Conservation (phyloP, 2,797 vertebrate genomes). For the Pempheris klunzingeri region DNA sequence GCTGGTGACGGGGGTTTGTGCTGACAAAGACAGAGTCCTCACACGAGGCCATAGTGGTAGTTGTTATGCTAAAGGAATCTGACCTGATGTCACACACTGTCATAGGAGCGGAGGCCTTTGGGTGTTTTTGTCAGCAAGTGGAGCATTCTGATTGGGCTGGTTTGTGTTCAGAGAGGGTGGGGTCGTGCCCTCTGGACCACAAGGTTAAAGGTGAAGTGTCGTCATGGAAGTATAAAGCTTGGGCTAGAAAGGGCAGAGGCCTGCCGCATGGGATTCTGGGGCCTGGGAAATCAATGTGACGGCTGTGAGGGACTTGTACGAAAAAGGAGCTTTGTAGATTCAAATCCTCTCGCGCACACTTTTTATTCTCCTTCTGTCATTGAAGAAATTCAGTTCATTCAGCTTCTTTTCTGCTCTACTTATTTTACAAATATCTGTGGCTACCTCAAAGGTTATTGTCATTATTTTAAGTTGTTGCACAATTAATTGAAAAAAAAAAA, state of each 20-base stretch:
- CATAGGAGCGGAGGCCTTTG: constrained; percentile 79
- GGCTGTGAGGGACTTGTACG: constrained; percentile 52
- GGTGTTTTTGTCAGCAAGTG: constrained; percentile 81
- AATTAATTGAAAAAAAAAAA: constrained; percentile 61
- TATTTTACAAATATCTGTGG: constrained; percentile 28
- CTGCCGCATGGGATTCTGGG: constrained; percentile 72
- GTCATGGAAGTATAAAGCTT: constrained; percentile 80
- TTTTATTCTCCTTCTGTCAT: constrained; percentile 20
- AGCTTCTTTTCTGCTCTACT: constrained; percentile 14
- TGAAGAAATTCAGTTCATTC: constrained; percentile 23
- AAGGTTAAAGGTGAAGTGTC: constrained; percentile 83
- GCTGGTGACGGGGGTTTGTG: constrained; percentile 62
- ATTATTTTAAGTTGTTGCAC: constrained; percentile 7
- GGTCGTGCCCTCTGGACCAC: constrained; percentile 72
- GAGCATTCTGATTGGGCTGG: constrained; percentile 74
- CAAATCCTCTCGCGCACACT: constrained; percentile 13
- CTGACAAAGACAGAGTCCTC: constrained; percentile 77
- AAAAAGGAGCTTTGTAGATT: constrained; percentile 48
- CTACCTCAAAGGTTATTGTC: constrained; percentile 31
- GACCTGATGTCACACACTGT: constrained; percentile 85
- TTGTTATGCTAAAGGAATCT: constrained; percentile 85
- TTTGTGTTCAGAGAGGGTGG: constrained; percentile 75
- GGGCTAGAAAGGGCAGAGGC: constrained; percentile 77
- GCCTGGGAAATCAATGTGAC: constrained; percentile 81
- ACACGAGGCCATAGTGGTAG: constrained; percentile 61